Evolutionary conservation across 1,140 invertebrate genomes (phyloP).

Genomic region (Brachionus angularis): DNA sequence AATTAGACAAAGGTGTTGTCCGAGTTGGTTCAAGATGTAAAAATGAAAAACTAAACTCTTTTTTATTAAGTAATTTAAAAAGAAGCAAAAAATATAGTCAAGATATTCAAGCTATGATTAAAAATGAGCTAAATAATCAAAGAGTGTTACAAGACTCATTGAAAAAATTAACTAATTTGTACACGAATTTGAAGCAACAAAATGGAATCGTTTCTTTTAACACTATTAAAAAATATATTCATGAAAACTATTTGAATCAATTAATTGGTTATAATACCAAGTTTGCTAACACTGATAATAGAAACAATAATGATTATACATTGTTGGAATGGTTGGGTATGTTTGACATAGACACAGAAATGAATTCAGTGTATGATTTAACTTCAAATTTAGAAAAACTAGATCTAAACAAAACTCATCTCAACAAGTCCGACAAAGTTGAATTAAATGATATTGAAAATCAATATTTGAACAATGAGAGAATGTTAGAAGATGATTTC

Average conservation of each 20-base stretch:
- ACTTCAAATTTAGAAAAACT: background rate
- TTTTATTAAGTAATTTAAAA: slow-evolving; percentile 44
- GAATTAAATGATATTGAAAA: slow-evolving; percentile 28
- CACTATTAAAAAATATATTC: slow-evolving; percentile 1
- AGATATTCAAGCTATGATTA: background rate
- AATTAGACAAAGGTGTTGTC: slow-evolving; percentile 59
- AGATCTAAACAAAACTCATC: background rate
- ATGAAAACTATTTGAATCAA: background rate
- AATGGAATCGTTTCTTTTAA: background rate
- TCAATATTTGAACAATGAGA: slow-evolving; percentile 27
- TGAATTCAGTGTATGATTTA: background rate
- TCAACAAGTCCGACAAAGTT: too few relatives aligned
- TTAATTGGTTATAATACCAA: background rate
- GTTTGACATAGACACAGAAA: slow-evolving; percentile 14
- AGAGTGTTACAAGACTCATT: slow-evolving; percentile 36
- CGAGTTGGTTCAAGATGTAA: slow-evolving; percentile 70
- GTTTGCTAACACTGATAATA: background rate
- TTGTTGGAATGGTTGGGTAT: slow-evolving; percentile 7
- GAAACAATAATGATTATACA: background rate
- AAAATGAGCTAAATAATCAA: background rate
- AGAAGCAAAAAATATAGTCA: slow-evolving; percentile 3
- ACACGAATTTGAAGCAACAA: background rate
- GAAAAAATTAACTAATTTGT: slow-evolving; percentile 30
- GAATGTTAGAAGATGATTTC: slow-evolving; percentile 36
- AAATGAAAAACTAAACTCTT: slow-evolving; percentile 55